Evolutionary conservation across 2,888 invertebrate genomes (phyloP), one percentile per base, ranked within the genome.

Genomic region (Drosophila siamana): DNA sequence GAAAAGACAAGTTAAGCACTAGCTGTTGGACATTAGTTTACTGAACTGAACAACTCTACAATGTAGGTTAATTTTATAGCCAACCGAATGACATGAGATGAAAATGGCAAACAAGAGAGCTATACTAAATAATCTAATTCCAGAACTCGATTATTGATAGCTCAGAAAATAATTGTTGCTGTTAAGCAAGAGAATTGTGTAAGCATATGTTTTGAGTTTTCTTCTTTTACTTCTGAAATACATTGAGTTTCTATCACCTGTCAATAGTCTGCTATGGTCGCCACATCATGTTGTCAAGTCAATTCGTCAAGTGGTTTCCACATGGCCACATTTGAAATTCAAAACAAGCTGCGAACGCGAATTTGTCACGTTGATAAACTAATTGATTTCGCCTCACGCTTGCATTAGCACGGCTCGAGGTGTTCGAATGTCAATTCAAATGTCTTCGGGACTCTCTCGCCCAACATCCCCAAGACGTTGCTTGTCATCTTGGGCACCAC

Each of bases 241-340:
- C n/a, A n/a, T n/a, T n/a, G 36, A 41, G 44, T 7, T 13, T 44
- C 36, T 11, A 52, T 65, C 83, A 82, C 86, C 88, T 86, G 79
- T 3, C 3, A 19, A 3, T 3, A 3, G 19, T n/a, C 19, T 19
- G 2, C 82, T 71, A 47, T 65, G 54, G 50, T 15, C 36, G 52
- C 69, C 7, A 41, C 38, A 15, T 50, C 43, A 40, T 16, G 16
- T 11, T 52, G 46, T 61, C 51, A 67, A 85, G 79, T 71, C 67
- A 71, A 69, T 38, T 64, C 50, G 7, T n/a, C 26, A 8, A 41
- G 26, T 46, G 36, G 16, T 26, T 36, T 16, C 72, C 73, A n/a
- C n/a, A n/a, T 73, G 4, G 80, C 76, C 75, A 73, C 77, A 88
- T 83, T 88, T 83, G 84, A 88, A 88, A 86, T 86, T 71, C 74